Evolutionary conservation across 2,113 vertebrate genomes (phyloP).

Genomic region (Andinoacara biseriatus): DNA sequence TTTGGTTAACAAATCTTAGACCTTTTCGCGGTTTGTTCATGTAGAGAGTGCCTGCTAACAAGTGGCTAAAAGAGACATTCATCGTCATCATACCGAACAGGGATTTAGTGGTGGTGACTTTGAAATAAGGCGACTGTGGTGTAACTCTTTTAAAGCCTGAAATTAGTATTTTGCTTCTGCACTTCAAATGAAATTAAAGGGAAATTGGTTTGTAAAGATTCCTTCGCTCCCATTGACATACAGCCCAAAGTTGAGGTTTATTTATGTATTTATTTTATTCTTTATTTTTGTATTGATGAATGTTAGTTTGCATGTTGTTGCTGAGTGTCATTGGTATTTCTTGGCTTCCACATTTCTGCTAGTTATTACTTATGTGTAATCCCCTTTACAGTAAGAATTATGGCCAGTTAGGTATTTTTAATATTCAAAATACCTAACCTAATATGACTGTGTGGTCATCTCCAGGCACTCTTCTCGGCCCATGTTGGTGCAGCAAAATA

Average conservation of each 20-base stretch:
- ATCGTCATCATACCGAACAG: background rate
- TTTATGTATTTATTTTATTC: too few species aligned
- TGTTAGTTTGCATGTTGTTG: too few species aligned
- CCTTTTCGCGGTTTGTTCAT: background rate
- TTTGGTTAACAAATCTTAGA: background rate
- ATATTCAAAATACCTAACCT: too few species aligned
- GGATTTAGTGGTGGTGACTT: background rate
- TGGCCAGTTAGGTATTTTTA: too few species aligned
- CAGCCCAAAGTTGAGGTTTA: too few species aligned
- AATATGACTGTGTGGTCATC: background rate
- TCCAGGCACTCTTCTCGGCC: background rate
- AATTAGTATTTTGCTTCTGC: background rate
- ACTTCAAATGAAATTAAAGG: background rate
- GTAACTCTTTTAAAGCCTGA: background rate
- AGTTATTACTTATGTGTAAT: too few species aligned
- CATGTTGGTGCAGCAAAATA: background rate
- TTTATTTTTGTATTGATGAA: too few species aligned
- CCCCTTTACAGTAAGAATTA: too few species aligned
- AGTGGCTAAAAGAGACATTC: background rate
- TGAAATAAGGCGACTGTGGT: background rate
- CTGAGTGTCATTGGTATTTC: too few species aligned
- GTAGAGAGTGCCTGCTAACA: background rate
- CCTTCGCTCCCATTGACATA: accelerated
- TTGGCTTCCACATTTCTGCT: too few species aligned
- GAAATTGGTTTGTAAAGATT: background rate